Evolutionary conservation across 2,113 vertebrate species (phyloP).

Genomic region (Regulus satrapa): DNA sequence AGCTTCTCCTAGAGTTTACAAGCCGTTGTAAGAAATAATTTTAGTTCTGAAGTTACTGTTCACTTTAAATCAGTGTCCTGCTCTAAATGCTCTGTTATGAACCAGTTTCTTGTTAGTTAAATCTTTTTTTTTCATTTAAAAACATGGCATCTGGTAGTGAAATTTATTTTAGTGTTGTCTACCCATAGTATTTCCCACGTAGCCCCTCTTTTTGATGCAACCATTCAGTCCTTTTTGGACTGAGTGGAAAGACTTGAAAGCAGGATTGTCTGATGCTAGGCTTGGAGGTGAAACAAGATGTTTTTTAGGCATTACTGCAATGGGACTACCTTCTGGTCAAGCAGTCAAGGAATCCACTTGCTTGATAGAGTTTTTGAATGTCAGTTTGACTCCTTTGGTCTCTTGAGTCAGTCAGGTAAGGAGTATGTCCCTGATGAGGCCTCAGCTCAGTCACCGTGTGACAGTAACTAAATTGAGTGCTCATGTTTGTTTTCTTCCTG

Average conservation of each 20-base stretch:
- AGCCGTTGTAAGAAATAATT: not conserved
- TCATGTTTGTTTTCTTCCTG: not conserved
- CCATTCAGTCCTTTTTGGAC: not conserved
- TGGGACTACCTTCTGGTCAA: not conserved
- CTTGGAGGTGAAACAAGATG: not conserved
- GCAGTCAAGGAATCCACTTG: too few species aligned
- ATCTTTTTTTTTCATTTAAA: not conserved
- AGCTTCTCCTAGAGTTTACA: not conserved
- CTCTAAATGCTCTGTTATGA: not conserved
- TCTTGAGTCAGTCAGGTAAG: not conserved
- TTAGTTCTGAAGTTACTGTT: not conserved
- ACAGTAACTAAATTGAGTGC: not conserved
- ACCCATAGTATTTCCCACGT: not conserved
- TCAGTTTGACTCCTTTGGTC: not conserved
- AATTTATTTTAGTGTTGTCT: not conserved
- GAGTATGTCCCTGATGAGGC: not conserved
- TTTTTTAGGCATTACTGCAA: not conserved
- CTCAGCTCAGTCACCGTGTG: rapidly evolving
- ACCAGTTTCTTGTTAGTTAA: not conserved
- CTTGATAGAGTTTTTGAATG: not conserved
- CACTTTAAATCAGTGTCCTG: not conserved
- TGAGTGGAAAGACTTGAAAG: not conserved
- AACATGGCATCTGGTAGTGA: not conserved
- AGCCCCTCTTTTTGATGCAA: not conserved
- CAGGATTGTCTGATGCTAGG: not conserved